These are phyloP conservation scores for Gracilinanus agilis DNA, from an alignment of 2,113 vertebrate genomes.

Conservation along the genomic window DNA sequence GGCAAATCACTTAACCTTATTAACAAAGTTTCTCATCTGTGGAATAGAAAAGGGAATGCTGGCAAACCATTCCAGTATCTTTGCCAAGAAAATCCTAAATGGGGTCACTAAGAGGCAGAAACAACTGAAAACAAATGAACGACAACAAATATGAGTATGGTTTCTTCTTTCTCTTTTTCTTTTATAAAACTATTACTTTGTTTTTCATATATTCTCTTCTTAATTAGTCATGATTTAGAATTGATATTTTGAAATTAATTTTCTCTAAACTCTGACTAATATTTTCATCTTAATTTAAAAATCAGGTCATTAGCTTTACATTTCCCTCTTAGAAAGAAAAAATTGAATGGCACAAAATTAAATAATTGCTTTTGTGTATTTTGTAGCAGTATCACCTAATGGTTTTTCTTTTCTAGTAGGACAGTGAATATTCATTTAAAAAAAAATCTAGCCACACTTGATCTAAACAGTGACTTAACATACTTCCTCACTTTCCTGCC, in stretches of 20 bases:
- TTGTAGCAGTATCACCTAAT: not conserved
- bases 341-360: not conserved
- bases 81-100: too few species aligned
- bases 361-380: not conserved
- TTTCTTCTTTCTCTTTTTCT: not conserved
- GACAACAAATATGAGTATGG: not conserved
- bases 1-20: too few species aligned
- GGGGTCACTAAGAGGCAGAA: too few species aligned
- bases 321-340: not conserved
- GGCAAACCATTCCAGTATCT: too few species aligned
- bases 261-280: not conserved
- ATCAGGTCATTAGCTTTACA: not conserved
- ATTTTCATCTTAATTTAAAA: slow-evolving; percentile 31
- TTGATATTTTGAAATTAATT: not conserved
- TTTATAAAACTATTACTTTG: not conserved
- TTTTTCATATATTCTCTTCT: not conserved
- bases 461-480: not conserved
- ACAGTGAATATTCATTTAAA: not conserved
- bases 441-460: not conserved
- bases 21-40: too few species aligned
- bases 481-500: not conserved
- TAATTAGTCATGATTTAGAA: not conserved
- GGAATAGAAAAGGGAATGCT: too few species aligned
- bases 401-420: slow-evolving; percentile 11
- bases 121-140: too few species aligned